phyloP scores from a whole-genome alignment of 2,113 vertebrate genomes.

The Ailuropoda melanoleuca region DNA sequence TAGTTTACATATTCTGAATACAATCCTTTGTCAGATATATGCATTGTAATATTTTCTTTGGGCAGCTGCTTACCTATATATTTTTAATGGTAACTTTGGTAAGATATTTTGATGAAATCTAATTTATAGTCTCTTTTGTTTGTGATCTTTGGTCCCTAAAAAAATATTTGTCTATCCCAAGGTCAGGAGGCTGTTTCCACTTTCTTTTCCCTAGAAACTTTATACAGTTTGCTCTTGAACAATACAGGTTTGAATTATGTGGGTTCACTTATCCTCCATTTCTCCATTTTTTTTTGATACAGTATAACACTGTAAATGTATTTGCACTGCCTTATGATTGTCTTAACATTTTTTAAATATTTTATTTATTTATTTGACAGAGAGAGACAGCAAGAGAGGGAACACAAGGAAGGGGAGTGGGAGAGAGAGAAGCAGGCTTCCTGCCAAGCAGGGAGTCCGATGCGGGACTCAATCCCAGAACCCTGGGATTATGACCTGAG shows the following conservation, averaged over 20 bases:
- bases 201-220: background rate
- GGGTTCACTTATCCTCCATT: background rate
- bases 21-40: background rate
- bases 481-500: too few species aligned
- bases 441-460: too few species aligned
- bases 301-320: background rate
- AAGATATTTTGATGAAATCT: background rate
- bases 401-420: too few species aligned
- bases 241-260: background rate
- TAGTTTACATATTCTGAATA: background rate
- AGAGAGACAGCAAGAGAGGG: too few species aligned
- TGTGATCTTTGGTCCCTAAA: background rate
- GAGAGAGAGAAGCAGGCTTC: too few species aligned
- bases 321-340: background rate
- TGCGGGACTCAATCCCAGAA: too few species aligned
- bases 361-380: too few species aligned
- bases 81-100: background rate
- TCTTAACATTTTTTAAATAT: background rate
- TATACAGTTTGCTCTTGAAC: background rate
- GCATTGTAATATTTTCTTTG: background rate
- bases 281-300: background rate
- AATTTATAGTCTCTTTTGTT: background rate
- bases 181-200: background rate
- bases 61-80: background rate
- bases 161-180: background rate